Base-by-base conservation (phyloP, 37 sponge, comb jelly and placozoan species). In the Bolinopsis microptera region DNA sequence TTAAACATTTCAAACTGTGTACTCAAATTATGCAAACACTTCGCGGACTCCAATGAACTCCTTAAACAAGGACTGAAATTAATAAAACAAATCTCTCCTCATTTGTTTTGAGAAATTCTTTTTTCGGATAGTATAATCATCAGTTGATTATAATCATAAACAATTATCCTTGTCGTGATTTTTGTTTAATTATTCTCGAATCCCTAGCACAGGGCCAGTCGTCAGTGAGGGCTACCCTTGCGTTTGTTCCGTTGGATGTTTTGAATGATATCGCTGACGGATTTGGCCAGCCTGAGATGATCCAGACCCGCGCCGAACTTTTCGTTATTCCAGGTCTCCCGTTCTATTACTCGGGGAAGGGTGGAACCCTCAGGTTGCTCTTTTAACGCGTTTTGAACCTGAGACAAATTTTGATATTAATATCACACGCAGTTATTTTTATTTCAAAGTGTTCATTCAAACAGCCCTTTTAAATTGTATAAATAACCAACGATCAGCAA, bases 301-400 rank as follows among this genome's bases (percentile, higher is more conserved):
- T 86, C 36, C 48, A 86, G 61, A 16, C 80, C 80, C 8, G 41
- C 2, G 41, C 90, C 26, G 61, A 86, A 86, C 26, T 34, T 24
- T 8, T 86, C 35, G 61, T 41, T 41, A 16, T 34, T 41, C 90
- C 90, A 86, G 2, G 48, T 41, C 48, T 86, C 90, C 2, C 61
- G 26, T 18, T 39, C 90, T 34, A 86, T 24, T n/a, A 86, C 61
- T 0, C 90, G 41, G 48, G 90, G 90, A 23, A 86, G 26, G 41
- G 61, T 86, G 0, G 90, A 86, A 16, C 90, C 90, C 26, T 86
- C 90, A 22, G 90, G 90, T 48, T 86, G 90, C 61, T 41, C 90
- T 41, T 27, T 86, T 23, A 86, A 24, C 24, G 90, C 90, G 41
- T 41, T 39, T 3, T 86, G 90, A 38, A 86, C 90, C 90, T 86